Conservation (phyloP, 2,113 vertebrate species). For the Ptyas mucosa region DNA sequence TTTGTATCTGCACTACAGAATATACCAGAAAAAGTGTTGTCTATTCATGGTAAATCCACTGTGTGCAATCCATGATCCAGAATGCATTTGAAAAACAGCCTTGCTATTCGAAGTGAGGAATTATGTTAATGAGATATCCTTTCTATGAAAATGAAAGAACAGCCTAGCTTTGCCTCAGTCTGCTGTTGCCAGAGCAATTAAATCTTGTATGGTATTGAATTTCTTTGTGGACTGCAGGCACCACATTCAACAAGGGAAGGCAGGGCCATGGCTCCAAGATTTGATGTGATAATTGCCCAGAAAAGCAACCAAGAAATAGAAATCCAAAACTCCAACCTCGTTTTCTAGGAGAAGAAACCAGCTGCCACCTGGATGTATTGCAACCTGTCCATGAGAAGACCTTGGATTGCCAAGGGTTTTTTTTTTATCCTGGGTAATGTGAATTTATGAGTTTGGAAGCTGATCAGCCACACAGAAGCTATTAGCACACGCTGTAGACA, state of each 20-base stretch:
- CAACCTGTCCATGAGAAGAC: background rate
- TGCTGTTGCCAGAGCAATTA: slow-evolving; percentile 16
- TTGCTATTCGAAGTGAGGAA: background rate
- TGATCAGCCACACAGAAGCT: background rate
- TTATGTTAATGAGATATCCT: background rate
- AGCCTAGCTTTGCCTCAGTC: background rate
- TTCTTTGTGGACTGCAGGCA: slow-evolving; percentile 3
- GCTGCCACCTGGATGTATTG: background rate
- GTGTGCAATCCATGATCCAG: background rate
- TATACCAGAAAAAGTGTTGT: background rate
- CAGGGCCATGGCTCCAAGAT: background rate
- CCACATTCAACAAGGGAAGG: background rate
- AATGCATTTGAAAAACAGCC: background rate
- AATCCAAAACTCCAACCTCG: slow-evolving; percentile 1
- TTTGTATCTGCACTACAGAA: background rate
- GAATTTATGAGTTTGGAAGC: background rate
- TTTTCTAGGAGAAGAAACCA: slow-evolving; percentile 6
- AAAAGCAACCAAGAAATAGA: slow-evolving; percentile 9
- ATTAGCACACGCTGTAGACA: background rate
- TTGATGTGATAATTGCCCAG: slow-evolving; percentile 10
- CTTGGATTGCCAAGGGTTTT: background rate
- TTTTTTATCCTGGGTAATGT: background rate
- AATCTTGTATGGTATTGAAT: background rate
- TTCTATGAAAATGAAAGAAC: slow-evolving; percentile 7
- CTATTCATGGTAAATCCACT: background rate